These are phyloP conservation scores for Cordilura impudica DNA, from an alignment of 2,888 invertebrate genomes.

Conservation along the genomic window DNA sequence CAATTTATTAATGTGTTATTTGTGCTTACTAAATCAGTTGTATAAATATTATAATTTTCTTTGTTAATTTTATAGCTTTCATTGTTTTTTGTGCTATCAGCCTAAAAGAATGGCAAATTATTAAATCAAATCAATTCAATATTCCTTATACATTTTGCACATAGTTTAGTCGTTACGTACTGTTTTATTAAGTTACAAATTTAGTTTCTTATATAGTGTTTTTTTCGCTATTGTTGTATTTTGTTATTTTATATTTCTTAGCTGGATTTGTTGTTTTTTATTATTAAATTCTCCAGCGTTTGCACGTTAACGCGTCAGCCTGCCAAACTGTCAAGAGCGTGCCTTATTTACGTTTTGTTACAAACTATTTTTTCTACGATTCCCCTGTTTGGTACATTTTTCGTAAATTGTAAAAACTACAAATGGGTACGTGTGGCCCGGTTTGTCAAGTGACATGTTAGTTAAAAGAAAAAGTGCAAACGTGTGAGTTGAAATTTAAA, in stretches of 20 bases:
- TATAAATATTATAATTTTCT: too few relatives aligned
- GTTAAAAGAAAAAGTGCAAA: conserved; percentile 36
- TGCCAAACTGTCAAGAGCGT: conserved; percentile 63
- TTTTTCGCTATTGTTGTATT: conserved; percentile 3
- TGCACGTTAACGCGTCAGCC: conserved; percentile 62
- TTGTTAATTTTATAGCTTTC: too few relatives aligned
- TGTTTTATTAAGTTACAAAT: conserved; percentile 10
- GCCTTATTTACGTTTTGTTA: conserved; percentile 44
- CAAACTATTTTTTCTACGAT: conserved; percentile 16
- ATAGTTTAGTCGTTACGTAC: too few relatives aligned
- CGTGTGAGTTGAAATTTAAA: conserved; percentile 59
- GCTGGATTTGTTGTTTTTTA: background rate
- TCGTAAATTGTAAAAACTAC: conserved; percentile 35
- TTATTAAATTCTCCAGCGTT: conserved; percentile 58
- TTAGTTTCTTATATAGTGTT: conserved; percentile 17
- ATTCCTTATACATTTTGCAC: too few relatives aligned
- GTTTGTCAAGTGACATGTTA: conserved; percentile 62
- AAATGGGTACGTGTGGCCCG: conserved; percentile 62
- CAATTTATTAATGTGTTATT: too few relatives aligned
- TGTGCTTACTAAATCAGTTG: too few relatives aligned
- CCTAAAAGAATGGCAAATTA: too few relatives aligned
- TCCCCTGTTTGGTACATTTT: background rate
- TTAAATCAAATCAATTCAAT: too few relatives aligned
- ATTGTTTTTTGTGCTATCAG: too few relatives aligned
- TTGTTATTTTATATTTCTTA: background rate